phyloP scores from a whole-genome alignment of 2,113 vertebrate species.

The Siphamia tubifer region DNA sequence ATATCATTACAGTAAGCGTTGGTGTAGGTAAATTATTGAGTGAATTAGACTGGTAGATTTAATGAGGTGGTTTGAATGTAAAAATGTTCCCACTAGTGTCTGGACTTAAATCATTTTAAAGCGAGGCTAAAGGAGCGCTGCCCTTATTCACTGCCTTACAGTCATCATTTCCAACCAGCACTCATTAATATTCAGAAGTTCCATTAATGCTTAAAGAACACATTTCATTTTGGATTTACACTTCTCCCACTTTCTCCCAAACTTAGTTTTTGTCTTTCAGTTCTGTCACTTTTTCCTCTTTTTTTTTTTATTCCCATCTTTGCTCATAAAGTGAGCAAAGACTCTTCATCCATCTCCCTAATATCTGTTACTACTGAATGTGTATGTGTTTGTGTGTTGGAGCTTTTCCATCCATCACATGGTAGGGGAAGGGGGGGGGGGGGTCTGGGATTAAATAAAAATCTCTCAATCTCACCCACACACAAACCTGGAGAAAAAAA shows the following conservation, averaged over 20 bases:
- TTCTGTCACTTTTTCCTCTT: constrained; percentile 25
- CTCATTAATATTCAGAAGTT: constrained; percentile 20
- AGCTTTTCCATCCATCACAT: constrained; percentile 64
- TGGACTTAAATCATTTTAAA: constrained; percentile 12
- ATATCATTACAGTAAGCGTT: too few species aligned
- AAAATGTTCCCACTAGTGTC: not conserved
- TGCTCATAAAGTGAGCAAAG: constrained; percentile 43
- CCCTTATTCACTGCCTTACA: constrained; percentile 5
- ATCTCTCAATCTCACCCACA: constrained; percentile 58
- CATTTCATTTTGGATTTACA: not conserved
- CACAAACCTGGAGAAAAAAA: constrained; percentile 1
- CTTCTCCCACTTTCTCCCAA: not conserved
- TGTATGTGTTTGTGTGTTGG: constrained; percentile 1
- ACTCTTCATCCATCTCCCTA: constrained; percentile 58
- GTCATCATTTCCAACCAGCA: not conserved
- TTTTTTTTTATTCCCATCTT: constrained; percentile 28
- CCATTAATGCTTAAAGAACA: not conserved
- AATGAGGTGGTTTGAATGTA: constrained; percentile 17
- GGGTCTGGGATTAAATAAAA: constrained; percentile 69
- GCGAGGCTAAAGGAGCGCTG: not conserved
- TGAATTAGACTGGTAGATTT: not conserved
- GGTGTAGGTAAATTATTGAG: too few species aligned
- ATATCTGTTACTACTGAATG: constrained; percentile 36
- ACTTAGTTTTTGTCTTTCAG: constrained; percentile 1
- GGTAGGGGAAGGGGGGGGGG: too few species aligned